Conservation (phyloP, 1,140 invertebrate species). For the Brachionus plicatilis region DNA sequence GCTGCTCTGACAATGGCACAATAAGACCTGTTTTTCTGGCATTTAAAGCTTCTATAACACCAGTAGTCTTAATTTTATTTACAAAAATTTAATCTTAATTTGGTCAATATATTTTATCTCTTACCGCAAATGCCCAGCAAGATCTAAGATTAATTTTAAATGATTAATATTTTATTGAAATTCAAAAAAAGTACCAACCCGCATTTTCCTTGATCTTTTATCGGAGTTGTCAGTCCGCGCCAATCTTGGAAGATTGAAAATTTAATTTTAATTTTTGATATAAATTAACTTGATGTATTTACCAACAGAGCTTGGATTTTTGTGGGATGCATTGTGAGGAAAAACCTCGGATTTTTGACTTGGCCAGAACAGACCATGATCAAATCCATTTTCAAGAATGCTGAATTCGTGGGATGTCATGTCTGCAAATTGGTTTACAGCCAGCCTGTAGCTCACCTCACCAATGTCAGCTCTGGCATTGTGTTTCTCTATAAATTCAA, state of each 20-base stretch:
- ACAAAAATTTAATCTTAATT: background rate
- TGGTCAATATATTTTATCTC: background rate
- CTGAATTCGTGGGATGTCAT: slow-evolving; percentile 42
- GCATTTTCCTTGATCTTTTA: slow-evolving; percentile 40
- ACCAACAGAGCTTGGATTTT: background rate
- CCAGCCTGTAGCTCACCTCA: slow-evolving; percentile 46
- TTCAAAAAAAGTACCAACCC: background rate
- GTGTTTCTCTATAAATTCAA: slow-evolving; percentile 46
- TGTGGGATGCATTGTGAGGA: background rate
- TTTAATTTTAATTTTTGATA: no score
- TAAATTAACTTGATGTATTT: background rate
- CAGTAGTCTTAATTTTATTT: background rate
- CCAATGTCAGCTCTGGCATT: slow-evolving; percentile 45
- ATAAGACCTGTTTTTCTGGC: background rate
- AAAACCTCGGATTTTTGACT: background rate
- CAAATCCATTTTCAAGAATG: background rate
- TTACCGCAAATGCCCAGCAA: slow-evolving; percentile 21
- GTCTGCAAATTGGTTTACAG: slow-evolving; percentile 50
- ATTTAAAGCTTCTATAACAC: slow-evolving; percentile 7
- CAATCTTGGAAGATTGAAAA: background rate
- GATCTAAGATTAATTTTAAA: background rate
- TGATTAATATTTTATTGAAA: background rate
- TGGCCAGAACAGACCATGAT: background rate
- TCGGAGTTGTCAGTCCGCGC: slow-evolving; percentile 14
- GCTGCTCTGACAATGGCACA: slow-evolving; percentile 67